phyloP scores from a whole-genome alignment of 2,797 vertebrate genomes.

The Coregonus sp. region DNA sequence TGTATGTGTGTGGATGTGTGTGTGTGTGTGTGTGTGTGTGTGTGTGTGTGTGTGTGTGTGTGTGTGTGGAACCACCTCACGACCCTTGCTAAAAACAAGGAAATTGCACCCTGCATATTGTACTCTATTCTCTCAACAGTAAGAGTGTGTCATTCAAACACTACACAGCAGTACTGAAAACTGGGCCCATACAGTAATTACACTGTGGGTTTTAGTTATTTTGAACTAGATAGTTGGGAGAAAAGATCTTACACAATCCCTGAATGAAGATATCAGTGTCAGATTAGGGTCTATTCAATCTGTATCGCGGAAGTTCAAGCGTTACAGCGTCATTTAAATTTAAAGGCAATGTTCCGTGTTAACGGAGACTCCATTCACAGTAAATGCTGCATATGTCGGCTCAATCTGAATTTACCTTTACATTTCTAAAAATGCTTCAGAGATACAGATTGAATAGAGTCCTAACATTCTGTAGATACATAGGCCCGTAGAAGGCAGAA shows the following conservation, averaged over 20 bases:
- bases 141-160: neutral
- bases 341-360: no score
- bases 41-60: neutral
- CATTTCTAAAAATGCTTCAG: neutral
- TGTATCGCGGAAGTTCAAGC: no score
- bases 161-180: neutral
- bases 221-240: slow-evolving; percentile 34
- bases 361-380: no score
- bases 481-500: slow-evolving; percentile 21
- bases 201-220: neutral
- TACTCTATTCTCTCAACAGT: no score
- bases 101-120: neutral
- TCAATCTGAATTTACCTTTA: no score
- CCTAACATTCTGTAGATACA: neutral
- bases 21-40: neutral
- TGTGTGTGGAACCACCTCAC: neutral
- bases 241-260: slow-evolving; percentile 37
- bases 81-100: neutral
- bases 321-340: no score
- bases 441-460: slow-evolving; percentile 6
- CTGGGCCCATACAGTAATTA: neutral
- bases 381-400: no score
- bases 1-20: slow-evolving; percentile 7
- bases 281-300: slow-evolving; percentile 31
- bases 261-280: slow-evolving; percentile 49